Evolutionary conservation across 2,797 vertebrate species (phyloP).

Genomic region (Podarcis siculus): DNA sequence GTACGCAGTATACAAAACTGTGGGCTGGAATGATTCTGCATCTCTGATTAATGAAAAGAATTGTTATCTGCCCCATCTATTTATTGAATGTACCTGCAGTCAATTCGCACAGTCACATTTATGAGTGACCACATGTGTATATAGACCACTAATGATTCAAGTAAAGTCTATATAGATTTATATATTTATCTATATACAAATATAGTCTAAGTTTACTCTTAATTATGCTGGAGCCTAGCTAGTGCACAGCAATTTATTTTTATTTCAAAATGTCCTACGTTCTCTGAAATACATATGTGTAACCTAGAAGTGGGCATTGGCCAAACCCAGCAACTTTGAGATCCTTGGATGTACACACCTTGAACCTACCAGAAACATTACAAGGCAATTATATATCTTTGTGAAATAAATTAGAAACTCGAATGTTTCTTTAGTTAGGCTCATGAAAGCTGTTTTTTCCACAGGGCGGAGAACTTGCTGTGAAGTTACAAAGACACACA

Average conservation of each 20-base stretch:
- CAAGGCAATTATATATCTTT: neutral
- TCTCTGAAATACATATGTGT: neutral
- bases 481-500: neutral
- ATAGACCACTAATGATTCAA: neutral
- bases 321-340: neutral
- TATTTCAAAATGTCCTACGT: neutral
- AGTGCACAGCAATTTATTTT: neutral
- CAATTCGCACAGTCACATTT: slow-evolving; percentile 34
- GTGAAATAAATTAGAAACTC: neutral
- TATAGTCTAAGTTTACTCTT: neutral
- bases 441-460: neutral
- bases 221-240: neutral
- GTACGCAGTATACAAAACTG: slow-evolving; percentile 13
- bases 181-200: neutral
- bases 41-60: neutral
- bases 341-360: neutral
- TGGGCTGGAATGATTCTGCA: neutral
- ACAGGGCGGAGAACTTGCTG: neutral
- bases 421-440: neutral
- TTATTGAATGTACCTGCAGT: slow-evolving; percentile 33
- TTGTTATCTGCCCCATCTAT: neutral
- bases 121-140: accelerated
- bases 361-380: slow-evolving; percentile 18
- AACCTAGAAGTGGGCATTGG: accelerated
- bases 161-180: neutral